Evolutionary conservation across 2,888 invertebrate genomes (phyloP).

Genomic region (Gnatocerus cornutus): DNA sequence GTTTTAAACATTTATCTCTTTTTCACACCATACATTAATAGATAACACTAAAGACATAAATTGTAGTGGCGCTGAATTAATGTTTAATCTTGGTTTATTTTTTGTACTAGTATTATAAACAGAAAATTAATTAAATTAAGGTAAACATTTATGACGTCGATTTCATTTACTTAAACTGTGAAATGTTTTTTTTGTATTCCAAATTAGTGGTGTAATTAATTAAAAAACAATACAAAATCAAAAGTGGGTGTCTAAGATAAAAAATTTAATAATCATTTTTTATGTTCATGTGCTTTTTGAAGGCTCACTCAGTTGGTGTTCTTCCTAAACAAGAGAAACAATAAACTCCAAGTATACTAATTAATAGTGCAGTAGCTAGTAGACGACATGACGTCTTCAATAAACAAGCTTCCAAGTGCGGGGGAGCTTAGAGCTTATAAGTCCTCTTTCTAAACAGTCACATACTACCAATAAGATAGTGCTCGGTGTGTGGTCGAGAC

Average conservation of each 20-base stretch:
- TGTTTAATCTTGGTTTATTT: constrained; percentile 8
- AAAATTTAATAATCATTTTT: not conserved
- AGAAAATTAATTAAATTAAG: no score
- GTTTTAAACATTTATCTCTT: constrained; percentile 27
- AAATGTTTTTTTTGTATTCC: no score
- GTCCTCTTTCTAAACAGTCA: constrained; percentile 34
- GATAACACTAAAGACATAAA: constrained; percentile 21
- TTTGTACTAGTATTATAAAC: not conserved
- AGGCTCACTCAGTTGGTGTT: not conserved
- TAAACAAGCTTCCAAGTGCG: constrained; percentile 53
- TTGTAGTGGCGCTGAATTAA: constrained; percentile 9
- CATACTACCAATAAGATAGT: constrained; percentile 45
- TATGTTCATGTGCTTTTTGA: not conserved
- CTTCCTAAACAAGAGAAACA: constrained; percentile 27
- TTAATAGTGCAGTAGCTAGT: constrained; percentile 54
- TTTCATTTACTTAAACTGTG: no score
- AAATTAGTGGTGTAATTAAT: no score
- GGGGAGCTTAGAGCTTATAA: constrained; percentile 46
- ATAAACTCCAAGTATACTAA: constrained; percentile 45
- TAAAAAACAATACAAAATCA: no score
- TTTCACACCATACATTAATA: constrained; percentile 25
- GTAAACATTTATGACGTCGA: no score
- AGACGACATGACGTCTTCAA: constrained; percentile 53
- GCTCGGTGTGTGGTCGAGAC: constrained; percentile 63
- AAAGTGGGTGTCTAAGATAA: not conserved